phyloP scores from a whole-genome alignment of 2,113 vertebrate genomes.

The Cyanoderma ruficeps region DNA sequence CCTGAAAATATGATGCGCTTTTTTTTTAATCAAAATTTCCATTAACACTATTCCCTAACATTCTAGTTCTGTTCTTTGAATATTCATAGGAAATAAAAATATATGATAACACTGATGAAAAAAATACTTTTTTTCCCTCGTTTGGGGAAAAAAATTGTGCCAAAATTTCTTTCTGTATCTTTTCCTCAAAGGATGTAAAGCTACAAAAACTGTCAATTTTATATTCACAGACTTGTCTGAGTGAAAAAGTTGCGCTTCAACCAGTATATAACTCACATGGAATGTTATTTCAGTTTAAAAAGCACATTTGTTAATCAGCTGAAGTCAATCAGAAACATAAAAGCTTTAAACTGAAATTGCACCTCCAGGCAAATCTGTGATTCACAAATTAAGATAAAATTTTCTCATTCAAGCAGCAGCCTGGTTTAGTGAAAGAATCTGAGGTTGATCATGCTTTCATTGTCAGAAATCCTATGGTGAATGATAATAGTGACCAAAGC shows the following conservation, averaged over 20 bases:
- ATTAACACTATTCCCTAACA: neutral
- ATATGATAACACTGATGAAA: neutral
- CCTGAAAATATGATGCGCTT: fast-evolving
- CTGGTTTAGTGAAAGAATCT: neutral
- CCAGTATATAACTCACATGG: neutral
- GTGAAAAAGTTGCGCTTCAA: neutral
- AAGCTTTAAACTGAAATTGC: neutral
- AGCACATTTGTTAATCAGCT: neutral
- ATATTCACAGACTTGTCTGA: neutral
- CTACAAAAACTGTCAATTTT: neutral
- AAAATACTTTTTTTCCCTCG: neutral
- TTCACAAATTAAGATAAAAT: neutral
- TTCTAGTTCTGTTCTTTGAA: neutral
- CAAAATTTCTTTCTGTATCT: neutral
- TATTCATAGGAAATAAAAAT: slow-evolving; percentile 2
- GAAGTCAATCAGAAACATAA: neutral
- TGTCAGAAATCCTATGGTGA: neutral
- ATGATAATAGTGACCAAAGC: neutral
- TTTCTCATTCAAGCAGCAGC: neutral
- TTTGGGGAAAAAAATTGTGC: neutral
- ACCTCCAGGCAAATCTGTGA: neutral
- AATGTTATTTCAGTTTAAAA: neutral
- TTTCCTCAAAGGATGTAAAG: neutral
- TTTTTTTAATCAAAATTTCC: neutral
- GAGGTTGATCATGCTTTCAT: neutral